These are phyloP conservation scores for Oscheius sp. DNA, from an alignment of 2,888 invertebrate species.

Conservation along the genomic window DNA sequence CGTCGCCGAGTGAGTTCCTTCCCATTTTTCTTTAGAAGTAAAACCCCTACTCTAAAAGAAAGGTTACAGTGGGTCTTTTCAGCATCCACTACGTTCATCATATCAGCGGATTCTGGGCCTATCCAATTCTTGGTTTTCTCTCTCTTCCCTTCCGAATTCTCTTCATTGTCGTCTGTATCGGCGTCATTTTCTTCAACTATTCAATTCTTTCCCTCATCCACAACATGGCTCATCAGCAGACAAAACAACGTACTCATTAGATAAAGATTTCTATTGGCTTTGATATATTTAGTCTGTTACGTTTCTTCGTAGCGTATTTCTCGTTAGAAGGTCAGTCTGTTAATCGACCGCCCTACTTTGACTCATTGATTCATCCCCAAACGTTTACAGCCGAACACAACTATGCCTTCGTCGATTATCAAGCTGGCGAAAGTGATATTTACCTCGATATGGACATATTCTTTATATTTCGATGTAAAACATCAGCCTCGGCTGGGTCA, in stretches of 20 bases:
- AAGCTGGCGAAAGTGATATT: conserved; percentile 32
- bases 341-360: too few relatives aligned
- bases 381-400: not conserved
- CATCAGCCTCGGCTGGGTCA: conserved; percentile 60
- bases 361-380: too few relatives aligned
- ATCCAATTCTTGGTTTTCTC: conserved; percentile 63
- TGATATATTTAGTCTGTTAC: too few relatives aligned
- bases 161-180: conserved; percentile 57
- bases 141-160: conserved; percentile 43
- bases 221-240: not conserved
- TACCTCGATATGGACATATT: conserved; percentile 48
- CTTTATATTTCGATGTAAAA: conserved; percentile 61
- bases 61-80: conserved; percentile 27
- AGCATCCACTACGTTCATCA: conserved; percentile 62
- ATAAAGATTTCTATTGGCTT: not conserved
- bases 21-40: not conserved
- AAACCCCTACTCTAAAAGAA: not conserved
- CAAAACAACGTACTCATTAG: conserved; percentile 2
- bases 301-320: too few relatives aligned
- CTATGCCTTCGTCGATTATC: not conserved
- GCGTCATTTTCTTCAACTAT: conserved; percentile 50
- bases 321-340: too few relatives aligned
- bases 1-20: conserved; percentile 56
- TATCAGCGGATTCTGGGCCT: conserved; percentile 63
- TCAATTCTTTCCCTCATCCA: conserved; percentile 2